Base-by-base conservation (phyloP, 2,113 vertebrate species). In the Hucho hucho region DNA sequence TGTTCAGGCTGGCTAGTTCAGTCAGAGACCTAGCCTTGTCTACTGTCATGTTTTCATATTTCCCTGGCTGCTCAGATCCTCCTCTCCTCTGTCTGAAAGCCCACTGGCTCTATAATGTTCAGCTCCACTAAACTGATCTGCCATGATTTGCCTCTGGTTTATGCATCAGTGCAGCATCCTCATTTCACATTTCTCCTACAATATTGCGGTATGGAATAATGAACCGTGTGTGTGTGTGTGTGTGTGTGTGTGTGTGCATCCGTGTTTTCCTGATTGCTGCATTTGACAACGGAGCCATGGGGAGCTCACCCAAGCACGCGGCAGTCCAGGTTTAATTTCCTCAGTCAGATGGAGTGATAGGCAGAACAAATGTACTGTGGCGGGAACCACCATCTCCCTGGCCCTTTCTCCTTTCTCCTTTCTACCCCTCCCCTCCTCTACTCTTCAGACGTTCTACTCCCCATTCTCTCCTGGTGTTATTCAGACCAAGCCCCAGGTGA, bases 281-380 rank as follows among this genome's bases (percentile, higher is more conserved):
- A 75, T 90, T 92, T 90, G 90, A 91, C 89, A 87, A 89, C 89
- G 79, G 86, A 91, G 88, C 90, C 91, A 89, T 84, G 64, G 91
- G 90, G 88, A 92, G 87, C 87, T 89, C 80, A 66, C 83, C 87
- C 84, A 83, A 89, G 88, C 90, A 83, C 79, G 76, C 86, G 75
- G 85, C 87, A 80, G 85, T 88, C 88, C 86, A 87, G 88, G 83
- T 91, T 92, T 92, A 87, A 88, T 93, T 92, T 93, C 90, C 91
- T 90, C 86, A 81, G 79, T 90, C 87, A 85, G 89, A 89, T 87
- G 85, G 87, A 87, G 85, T 81, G 89, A 91, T 87, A 87, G 90
- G 87, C 87, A 84, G 83, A 83, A 90, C 89, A 90, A 93, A 86
- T 91, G 89, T 80, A 83, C 85, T 87, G 85, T 89, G 84, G 82